Evolutionary conservation across 2,888 invertebrate genomes (phyloP).

Genomic region (Synergus gifuensis): DNA sequence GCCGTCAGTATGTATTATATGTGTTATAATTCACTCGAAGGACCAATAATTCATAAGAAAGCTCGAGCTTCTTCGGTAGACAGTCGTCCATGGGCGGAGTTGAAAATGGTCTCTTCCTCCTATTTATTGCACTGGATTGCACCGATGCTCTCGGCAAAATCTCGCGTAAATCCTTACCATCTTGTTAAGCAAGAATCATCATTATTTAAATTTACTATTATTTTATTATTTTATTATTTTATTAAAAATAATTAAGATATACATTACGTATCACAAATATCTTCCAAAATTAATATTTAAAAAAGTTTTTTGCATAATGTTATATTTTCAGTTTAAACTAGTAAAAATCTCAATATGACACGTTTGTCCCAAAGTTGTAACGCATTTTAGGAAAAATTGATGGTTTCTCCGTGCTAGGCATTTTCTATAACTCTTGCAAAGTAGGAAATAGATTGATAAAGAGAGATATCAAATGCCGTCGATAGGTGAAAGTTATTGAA

Average conservation of each 20-base stretch:
- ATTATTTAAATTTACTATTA: slow-evolving; percentile 7
- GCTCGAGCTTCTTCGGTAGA: slow-evolving; percentile 71
- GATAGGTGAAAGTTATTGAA: slow-evolving; percentile 30
- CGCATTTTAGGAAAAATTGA: too few species aligned
- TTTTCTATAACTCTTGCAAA: background rate
- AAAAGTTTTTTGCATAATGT: too few species aligned
- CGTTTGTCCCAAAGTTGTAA: too few species aligned
- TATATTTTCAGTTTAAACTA: too few species aligned
- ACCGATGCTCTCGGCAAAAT: slow-evolving; percentile 51
- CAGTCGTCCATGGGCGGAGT: slow-evolving; percentile 69
- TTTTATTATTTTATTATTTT: too few species aligned
- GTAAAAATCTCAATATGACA: too few species aligned
- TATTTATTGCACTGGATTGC: slow-evolving; percentile 67
- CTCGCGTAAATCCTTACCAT: slow-evolving; percentile 49
- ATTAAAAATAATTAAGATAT: background rate
- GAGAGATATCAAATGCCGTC: slow-evolving; percentile 15
- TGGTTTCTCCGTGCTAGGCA: too few species aligned
- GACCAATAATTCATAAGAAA: slow-evolving; percentile 71
- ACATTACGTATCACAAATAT: too few species aligned
- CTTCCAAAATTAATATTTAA: background rate
- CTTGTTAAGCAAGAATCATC: slow-evolving; percentile 10
- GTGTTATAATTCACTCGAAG: slow-evolving; percentile 73
- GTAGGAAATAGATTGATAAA: slow-evolving; percentile 13
- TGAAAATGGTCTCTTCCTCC: slow-evolving; percentile 64
- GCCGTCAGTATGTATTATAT: slow-evolving; percentile 70